Conservation (phyloP, 2,888 invertebrate species). For the Saturnia pavonia region DNA sequence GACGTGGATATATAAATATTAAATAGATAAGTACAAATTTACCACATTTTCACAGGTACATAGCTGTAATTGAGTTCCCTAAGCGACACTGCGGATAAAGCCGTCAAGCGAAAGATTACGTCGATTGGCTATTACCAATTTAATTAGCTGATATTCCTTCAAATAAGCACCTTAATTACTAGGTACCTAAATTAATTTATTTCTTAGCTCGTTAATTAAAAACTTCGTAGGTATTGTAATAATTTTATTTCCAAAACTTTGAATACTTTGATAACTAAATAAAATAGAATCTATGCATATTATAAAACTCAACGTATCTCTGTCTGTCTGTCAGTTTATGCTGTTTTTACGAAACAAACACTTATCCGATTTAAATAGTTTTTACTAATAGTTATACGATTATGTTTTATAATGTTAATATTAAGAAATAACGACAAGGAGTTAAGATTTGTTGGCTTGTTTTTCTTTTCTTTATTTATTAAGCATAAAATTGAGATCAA, state of each 20-base stretch:
- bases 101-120: constrained; percentile 30
- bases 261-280: neutral
- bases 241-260: neutral
- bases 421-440: no score
- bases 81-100: neutral
- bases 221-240: neutral
- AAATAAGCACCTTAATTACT: neutral
- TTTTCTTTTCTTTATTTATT: neutral
- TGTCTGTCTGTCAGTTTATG: no score
- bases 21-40: neutral
- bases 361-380: no score
- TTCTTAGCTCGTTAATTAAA: neutral
- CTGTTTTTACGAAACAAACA: no score
- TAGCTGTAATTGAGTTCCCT: neutral
- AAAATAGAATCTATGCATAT: no score
- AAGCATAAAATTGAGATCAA: neutral
- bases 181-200: neutral
- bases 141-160: constrained; percentile 15
- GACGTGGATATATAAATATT: neutral
- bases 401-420: no score
- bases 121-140: constrained; percentile 29
- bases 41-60: neutral
- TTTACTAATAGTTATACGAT: no score
- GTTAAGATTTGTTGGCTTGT: neutral
- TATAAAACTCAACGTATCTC: no score